Conservation (phyloP, 1,140 invertebrate species). For the Apis cerana region DNA sequence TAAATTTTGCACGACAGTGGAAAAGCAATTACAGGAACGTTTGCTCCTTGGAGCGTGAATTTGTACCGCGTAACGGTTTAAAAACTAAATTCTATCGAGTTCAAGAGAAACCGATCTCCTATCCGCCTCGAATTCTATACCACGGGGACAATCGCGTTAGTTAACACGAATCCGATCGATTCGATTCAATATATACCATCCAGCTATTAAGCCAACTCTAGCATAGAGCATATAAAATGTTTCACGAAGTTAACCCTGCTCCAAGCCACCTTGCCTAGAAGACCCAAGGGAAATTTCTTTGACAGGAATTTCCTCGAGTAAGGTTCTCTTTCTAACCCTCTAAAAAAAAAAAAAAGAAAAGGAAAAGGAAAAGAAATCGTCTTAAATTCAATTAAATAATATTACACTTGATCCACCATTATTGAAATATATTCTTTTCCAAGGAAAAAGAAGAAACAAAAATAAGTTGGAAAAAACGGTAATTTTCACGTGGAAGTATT, state of each 20-base stretch:
- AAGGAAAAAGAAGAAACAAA: too few species aligned
- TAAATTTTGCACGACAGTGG: too few species aligned
- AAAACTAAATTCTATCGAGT: neutral
- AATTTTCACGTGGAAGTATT: too few species aligned
- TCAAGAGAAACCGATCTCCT: neutral
- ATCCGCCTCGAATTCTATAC: neutral
- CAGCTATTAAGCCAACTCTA: conserved; percentile 5
- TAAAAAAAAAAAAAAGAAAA: neutral
- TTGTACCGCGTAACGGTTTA: neutral
- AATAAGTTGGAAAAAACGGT: too few species aligned
- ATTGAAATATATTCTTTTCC: too few species aligned
- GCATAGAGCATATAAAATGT: neutral
- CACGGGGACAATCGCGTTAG: neutral
- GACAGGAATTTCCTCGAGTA: conserved; percentile 16
- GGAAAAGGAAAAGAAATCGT: too few species aligned
- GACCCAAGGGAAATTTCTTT: conserved; percentile 45
- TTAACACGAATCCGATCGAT: neutral
- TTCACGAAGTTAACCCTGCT: conserved; percentile 11
- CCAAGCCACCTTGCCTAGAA: neutral
- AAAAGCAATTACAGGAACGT: too few species aligned
- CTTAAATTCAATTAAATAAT: neutral
- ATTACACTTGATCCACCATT: too few species aligned
- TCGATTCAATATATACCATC: neutral
- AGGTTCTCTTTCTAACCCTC: neutral
- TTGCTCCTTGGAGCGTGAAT: neutral